phyloP scores from a whole-genome alignment of 2,888 invertebrate genomes.

The Plutella xylostella region DNA sequence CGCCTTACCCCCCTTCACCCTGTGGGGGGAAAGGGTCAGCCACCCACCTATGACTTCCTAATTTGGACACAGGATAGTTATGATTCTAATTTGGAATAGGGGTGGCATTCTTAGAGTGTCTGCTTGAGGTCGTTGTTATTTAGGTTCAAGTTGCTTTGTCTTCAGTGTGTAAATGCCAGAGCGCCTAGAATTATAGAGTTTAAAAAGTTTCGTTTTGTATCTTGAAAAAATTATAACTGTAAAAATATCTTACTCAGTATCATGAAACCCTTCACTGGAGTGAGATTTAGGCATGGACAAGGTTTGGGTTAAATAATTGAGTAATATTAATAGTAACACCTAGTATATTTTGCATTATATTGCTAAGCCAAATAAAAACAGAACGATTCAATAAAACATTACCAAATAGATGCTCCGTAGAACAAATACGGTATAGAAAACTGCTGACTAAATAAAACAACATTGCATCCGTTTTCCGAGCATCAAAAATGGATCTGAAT shows the following conservation, averaged over 20 bases:
- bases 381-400: slow-evolving; percentile 16
- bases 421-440: slow-evolving; percentile 33
- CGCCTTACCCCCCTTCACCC: slow-evolving; percentile 9
- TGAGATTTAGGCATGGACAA: no score
- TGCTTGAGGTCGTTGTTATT: no score
- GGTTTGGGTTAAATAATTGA: no score
- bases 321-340: not conserved
- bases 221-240: no score
- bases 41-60: slow-evolving; percentile 4
- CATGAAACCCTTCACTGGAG: no score
- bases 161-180: not conserved
- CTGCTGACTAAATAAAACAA: slow-evolving; percentile 29
- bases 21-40: slow-evolving; percentile 2
- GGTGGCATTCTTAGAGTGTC: not conserved
- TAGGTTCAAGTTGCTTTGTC: not conserved
- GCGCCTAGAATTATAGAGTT: no score
- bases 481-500: slow-evolving; percentile 47
- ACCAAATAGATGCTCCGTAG: slow-evolving; percentile 27
- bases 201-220: no score
- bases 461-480: slow-evolving; percentile 40
- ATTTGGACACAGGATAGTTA: slow-evolving; percentile 8
- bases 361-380: not conserved
- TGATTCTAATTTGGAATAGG: slow-evolving; percentile 7
- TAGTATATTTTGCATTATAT: not conserved
- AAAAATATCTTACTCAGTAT: no score